Percentiles rank a stretch among this genome's conserved stretches.
phyloP scores from a whole-genome alignment of 2,888 invertebrate genomes.

The Cyclophora punctaria region DNA sequence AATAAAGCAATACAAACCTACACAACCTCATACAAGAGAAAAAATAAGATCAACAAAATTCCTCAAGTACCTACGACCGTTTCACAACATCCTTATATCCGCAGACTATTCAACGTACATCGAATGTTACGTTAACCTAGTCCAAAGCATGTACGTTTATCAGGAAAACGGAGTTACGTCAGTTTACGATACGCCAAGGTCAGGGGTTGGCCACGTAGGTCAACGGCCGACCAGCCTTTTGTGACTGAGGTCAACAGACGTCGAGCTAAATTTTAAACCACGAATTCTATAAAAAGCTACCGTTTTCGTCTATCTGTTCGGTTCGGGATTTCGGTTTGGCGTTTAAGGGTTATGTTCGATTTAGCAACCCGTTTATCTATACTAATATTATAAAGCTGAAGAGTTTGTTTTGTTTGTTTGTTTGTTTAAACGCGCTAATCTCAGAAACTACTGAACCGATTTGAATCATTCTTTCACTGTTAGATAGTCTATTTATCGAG shows the following conservation, averaged over 20 bases:
- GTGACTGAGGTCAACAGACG: conserved; percentile 51
- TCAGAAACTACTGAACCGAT: too few species aligned
- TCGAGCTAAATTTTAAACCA: conserved; percentile 26
- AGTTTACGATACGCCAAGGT: conserved; percentile 71
- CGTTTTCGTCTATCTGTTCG: conserved; percentile 9
- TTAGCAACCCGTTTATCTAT: background rate
- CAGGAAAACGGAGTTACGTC: conserved; percentile 52
- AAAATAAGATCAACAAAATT: too few species aligned
- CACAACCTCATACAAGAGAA: too few species aligned
- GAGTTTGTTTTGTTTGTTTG: too few species aligned
- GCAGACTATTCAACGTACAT: conserved; percentile 8
- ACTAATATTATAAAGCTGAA: too few species aligned
- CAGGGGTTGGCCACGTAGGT: conserved; percentile 71
- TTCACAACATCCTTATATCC: too few species aligned
- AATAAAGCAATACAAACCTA: too few species aligned
- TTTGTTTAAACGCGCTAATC: too few species aligned
- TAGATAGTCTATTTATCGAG: too few species aligned
- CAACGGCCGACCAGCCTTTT: conserved; percentile 61
- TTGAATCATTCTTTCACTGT: too few species aligned
- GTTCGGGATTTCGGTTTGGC: background rate
- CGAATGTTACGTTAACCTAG: conserved; percentile 3
- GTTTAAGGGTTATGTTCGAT: background rate
- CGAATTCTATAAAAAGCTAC: conserved; percentile 13
- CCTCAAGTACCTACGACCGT: background rate
- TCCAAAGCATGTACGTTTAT: conserved; percentile 32